Conservation (phyloP, 1,140 invertebrate species). For the Luehdorfia chinensis region DNA sequence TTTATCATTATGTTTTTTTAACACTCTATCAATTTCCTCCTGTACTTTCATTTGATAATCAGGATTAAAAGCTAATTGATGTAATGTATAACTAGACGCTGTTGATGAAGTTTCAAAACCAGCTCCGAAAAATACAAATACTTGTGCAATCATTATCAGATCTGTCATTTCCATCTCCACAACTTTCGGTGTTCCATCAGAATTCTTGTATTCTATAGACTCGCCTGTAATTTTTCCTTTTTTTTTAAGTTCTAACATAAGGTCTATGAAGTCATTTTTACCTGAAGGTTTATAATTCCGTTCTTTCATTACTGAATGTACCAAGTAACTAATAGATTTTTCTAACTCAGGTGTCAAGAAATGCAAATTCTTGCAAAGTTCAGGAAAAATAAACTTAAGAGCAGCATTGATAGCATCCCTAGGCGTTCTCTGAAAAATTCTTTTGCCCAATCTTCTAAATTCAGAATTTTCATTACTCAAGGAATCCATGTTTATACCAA, state of each 20-base stretch:
- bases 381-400: conserved; percentile 3
- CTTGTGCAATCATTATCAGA: conserved; percentile 9
- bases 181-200: background rate
- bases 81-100: conserved; percentile 8
- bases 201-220: conserved; percentile 1
- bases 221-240: conserved; percentile 6
- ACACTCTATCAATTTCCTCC: conserved; percentile 5
- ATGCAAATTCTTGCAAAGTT: conserved; percentile 1
- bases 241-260: conserved; percentile 8
- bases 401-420: conserved; percentile 23
- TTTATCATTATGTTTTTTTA: conserved; percentile 10
- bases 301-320: conserved; percentile 7
- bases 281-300: conserved; percentile 1
- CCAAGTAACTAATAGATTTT: conserved; percentile 2
- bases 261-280: conserved; percentile 5
- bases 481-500: conserved; percentile 78
- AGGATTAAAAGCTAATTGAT: conserved; percentile 7
- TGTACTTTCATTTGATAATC: conserved; percentile 9
- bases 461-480: conserved; percentile 73
- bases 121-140: conserved; percentile 8
- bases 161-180: conserved; percentile 7
- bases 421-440: conserved; percentile 33
- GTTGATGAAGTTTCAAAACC: conserved; percentile 9
- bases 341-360: conserved; percentile 1
- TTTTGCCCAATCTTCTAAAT: conserved; percentile 69